Base-by-base conservation (phyloP, 2,113 vertebrate genomes). In the Marmota flaviventris region DNA sequence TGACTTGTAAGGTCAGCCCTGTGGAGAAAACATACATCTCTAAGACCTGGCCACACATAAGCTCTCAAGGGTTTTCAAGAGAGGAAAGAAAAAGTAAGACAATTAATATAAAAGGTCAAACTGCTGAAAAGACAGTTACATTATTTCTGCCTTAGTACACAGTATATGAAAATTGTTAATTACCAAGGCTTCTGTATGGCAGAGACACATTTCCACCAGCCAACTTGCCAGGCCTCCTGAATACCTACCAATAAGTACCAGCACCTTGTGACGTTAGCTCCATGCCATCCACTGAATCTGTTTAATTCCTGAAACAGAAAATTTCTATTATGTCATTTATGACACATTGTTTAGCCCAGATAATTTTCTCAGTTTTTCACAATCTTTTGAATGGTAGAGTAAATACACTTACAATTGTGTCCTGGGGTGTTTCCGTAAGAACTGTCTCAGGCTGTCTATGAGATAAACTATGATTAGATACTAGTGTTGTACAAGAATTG, bases 401-500 rank as follows among this genome's bases (percentile, higher is more conserved):
- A 61, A 89, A 87, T 63, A 92, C 63, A 99, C 99, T 98, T 99
- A 99, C 99, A 98, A 99, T 99, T 51, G 99, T 99, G 98, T 99
- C 99, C 97, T 99, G 99, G 0, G 99, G 99, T 0, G 99, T 99
- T 98, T 99, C 99, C 98, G 99, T 99, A 82, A 99, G 99, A 90
- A 99, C 99, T 0, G 99, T 99, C 97, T 99, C 99, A 1, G 99
- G 98, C 97, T 99, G 99, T 72, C 99, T 99, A 79, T 99, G 99
- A 90, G 99, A 98, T 93, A 99, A 97, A 97, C 95, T 99, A 98
- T 99, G 99, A 97, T 98, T 99, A 76, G 99, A 98, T 85, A 99
- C 99, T 98, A 99, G 98, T 20, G 99, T 99, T 93, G 99, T 99
- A 98, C 99, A 99, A 88, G 99, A 98, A 96, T 99, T 99, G 16